Conservation (phyloP, 2,888 invertebrate species). For the Melieria omissa region DNA sequence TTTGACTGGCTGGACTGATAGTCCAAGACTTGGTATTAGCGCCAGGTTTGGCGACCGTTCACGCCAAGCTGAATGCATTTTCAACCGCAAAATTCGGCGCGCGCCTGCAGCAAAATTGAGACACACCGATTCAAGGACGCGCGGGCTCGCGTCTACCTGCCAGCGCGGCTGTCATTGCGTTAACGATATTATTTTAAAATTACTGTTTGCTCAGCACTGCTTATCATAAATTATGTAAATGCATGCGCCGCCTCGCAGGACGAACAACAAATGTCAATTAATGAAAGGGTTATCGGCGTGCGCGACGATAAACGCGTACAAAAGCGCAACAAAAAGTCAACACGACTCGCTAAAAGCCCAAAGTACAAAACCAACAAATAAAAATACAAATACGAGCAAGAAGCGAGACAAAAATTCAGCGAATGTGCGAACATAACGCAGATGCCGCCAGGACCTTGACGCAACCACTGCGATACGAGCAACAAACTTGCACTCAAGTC, state of each 20-base stretch:
- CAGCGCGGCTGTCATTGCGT: conserved; percentile 27
- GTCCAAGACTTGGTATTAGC: too few species aligned
- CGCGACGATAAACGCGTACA: too few species aligned
- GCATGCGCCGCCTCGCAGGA: conserved; percentile 43
- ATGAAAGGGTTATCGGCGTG: conserved; percentile 51
- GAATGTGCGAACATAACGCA: neutral
- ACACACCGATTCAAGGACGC: conserved; percentile 1
- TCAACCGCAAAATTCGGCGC: too few species aligned
- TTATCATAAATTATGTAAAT: conserved; percentile 66
- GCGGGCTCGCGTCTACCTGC: neutral
- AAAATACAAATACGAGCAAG: conserved; percentile 47
- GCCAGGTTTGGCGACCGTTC: too few species aligned
- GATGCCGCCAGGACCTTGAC: neutral
- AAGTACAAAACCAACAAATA: conserved; percentile 28
- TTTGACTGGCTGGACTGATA: too few species aligned
- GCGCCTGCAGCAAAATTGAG: too few species aligned
- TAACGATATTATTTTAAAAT: conserved; percentile 60
- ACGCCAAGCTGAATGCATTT: too few species aligned
- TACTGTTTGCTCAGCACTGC: conserved; percentile 64
- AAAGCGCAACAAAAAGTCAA: too few species aligned
- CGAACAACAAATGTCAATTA: conserved; percentile 65
- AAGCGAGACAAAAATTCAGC: neutral
- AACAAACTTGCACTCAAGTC: too few species aligned
- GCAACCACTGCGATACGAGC: too few species aligned
- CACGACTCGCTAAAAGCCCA: neutral